phyloP scores from a whole-genome alignment of 2,888 invertebrate genomes.

The Antheraea yamamai region DNA sequence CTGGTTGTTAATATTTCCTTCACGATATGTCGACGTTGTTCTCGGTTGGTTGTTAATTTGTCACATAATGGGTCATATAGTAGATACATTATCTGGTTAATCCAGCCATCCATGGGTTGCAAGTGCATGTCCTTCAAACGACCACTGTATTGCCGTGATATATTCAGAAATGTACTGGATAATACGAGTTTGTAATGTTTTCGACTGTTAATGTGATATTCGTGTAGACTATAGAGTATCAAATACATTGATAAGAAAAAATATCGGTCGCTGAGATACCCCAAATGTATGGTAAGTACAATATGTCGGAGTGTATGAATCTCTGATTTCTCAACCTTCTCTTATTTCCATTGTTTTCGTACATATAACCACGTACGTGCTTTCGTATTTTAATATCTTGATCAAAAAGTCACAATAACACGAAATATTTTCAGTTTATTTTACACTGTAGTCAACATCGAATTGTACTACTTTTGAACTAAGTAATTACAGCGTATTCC shows the following conservation, averaged over 20 bases:
- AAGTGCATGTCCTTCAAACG: too few species aligned
- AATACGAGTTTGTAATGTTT: too few species aligned
- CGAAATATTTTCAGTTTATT: not conserved
- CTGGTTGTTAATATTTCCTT: too few species aligned
- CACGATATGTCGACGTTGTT: too few species aligned
- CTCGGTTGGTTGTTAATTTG: too few species aligned
- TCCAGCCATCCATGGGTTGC: too few species aligned
- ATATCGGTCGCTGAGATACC: not conserved
- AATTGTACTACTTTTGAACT: not conserved
- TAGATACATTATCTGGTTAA: too few species aligned
- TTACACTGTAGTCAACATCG: not conserved
- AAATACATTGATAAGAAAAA: not conserved
- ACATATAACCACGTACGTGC: not conserved
- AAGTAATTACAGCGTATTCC: not conserved
- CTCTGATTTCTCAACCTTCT: not conserved
- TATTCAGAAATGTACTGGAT: too few species aligned
- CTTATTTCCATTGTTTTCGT: not conserved
- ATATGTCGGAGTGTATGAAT: not conserved
- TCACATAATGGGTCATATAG: not conserved
- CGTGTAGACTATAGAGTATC: not conserved
- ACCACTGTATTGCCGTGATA: too few species aligned
- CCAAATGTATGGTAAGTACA: not conserved
- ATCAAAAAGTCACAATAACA: not conserved
- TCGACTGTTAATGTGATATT: too few species aligned
- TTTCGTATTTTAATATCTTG: not conserved